Conservation (phyloP, 2,888 invertebrate species). For the Cheilosia grossa region DNA sequence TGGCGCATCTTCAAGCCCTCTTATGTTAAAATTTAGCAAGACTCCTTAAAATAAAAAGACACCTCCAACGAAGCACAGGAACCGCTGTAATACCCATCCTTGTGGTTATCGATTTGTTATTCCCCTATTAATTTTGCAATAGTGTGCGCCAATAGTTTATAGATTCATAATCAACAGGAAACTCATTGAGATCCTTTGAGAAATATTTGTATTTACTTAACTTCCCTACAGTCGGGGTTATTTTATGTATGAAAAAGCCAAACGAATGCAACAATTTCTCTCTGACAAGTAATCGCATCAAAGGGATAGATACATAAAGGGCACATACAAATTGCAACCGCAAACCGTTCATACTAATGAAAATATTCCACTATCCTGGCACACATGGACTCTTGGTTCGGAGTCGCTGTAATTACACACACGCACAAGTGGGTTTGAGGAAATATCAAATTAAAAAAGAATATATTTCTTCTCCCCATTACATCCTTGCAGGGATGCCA, state of each 20-base stretch:
- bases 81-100: background rate
- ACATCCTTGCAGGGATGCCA: background rate
- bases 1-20: too few species aligned
- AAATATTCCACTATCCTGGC: background rate
- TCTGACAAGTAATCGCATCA: constrained; percentile 3
- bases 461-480: background rate
- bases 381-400: background rate
- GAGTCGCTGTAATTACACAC: constrained; percentile 25
- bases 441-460: constrained; percentile 14
- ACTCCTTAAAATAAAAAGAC: background rate
- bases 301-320: background rate
- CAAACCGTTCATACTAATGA: background rate
- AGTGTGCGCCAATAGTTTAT: background rate
- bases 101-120: background rate
- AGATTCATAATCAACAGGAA: background rate
- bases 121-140: background rate
- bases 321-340: background rate
- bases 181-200: background rate
- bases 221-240: background rate
- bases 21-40: too few species aligned
- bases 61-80: background rate
- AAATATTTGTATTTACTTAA: constrained; percentile 18
- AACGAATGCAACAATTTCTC: background rate
- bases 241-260: background rate
- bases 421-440: background rate